Base-by-base conservation (phyloP, 2,888 invertebrate genomes). In the Sesia apiformis region DNA sequence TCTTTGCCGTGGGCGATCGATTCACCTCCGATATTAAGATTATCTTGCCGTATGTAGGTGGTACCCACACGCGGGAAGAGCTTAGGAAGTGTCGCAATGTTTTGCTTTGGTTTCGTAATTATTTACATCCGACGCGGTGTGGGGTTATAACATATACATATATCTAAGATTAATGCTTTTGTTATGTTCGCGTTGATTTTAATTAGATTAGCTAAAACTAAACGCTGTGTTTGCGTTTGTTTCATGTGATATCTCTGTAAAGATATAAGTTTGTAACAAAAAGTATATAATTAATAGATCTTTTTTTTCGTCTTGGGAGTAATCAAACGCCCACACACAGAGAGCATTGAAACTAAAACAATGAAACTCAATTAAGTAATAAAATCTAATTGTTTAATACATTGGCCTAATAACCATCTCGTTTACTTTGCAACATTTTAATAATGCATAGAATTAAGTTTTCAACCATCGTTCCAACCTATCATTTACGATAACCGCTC, bases 1-100 rank as follows among this genome's bases (percentile, higher is more conserved):
- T 70, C 62, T 64, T 59, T 61, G 57, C 65, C 62, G 87, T 87
- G 79, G 87, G 88, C 81, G 85, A 77, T 73, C 77, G 70, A 84
- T 85, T 86, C 80, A 85, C 82, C 86, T 86, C 84, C 83, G 78
- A 84, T 84, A 75, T 77, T 72, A 69, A 81, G 77, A 81, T 83
- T 72, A 76, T 74, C 73, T 70, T 58, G 72, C 64, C 57, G 61
- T 65, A 76, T 72, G 85, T 87, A 81, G 85, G 86, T 78, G 79
- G 77, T 66, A 76, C 74, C 72, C 73, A 67, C 68, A 66, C 61
- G 63, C 60, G 60, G 65, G 63, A 65, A 63, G 61, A 62, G 65
- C 65, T 72, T 74, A 74, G 75, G 76, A 77, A 76, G 69, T 74
- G 65, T 65, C 59, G 55, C 52, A 66, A 69, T 67, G 67, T 69